Percentiles rank a stretch among this genome's conserved stretches.
These are phyloP conservation scores for Leptogaster cylindrica DNA, from an alignment of 2,888 invertebrate genomes.

Conservation along the genomic window DNA sequence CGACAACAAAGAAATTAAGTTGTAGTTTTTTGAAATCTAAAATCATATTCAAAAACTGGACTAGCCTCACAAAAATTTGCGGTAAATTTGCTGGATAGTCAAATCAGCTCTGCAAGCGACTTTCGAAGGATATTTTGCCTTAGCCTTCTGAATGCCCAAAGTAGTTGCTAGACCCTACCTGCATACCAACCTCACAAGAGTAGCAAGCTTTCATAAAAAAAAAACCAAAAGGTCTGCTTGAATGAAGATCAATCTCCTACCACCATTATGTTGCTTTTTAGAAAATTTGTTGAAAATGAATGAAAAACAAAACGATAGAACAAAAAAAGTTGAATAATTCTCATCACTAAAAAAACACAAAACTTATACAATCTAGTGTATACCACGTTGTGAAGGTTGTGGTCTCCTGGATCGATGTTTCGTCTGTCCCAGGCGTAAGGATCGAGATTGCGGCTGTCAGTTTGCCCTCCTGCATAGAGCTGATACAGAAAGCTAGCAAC, in stretches of 20 bases:
- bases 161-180: constrained; percentile 16
- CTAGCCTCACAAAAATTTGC: too few species aligned
- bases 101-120: too few species aligned
- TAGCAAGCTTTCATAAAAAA: not conserved
- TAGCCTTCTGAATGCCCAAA: constrained; percentile 12
- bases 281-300: constrained; percentile 2
- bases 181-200: not conserved
- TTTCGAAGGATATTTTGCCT: constrained; percentile 33
- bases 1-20: too few species aligned
- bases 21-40: too few species aligned
- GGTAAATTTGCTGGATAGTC: too few species aligned
- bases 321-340: constrained; percentile 13
- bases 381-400: constrained; percentile 78
- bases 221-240: constrained; percentile 21
- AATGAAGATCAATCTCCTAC: not conserved
- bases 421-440: constrained; percentile 78
- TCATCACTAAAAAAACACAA: constrained; percentile 15
- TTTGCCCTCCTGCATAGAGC: constrained; percentile 88
- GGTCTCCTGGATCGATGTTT: constrained; percentile 89
- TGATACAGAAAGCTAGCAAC: constrained; percentile 71
- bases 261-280: constrained; percentile 19
- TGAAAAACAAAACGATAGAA: constrained; percentile 7
- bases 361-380: constrained; percentile 54
- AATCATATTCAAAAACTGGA: too few species aligned
- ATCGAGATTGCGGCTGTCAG: constrained; percentile 88